Evolutionary conservation across 2,888 invertebrate species (phyloP).

Genomic region (Drosophila kambysellisi): DNA sequence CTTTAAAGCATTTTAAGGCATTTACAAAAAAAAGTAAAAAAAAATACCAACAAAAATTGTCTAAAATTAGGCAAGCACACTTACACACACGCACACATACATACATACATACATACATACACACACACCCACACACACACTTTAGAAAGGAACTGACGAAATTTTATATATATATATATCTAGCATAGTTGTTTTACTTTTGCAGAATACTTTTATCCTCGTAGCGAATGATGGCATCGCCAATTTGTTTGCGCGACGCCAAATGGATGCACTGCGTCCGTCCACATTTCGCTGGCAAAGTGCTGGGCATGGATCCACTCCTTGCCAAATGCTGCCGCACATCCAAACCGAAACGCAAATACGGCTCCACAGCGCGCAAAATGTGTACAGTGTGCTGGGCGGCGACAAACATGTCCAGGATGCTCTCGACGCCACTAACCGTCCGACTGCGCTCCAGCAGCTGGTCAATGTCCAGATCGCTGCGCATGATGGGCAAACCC

Average conservation of each 20-base stretch:
- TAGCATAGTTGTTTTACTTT: constrained; percentile 60
- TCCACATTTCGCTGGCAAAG: constrained; percentile 53
- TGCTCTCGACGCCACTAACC: constrained; percentile 85
- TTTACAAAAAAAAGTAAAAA: constrained; percentile 11
- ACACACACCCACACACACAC: constrained; percentile 24
- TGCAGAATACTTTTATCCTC: constrained; percentile 84
- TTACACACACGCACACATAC: constrained; percentile 13
- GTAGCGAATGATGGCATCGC: constrained; percentile 84
- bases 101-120: constrained; percentile 26
- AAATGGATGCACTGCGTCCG: constrained; percentile 85
- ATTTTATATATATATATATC: constrained; percentile 11
- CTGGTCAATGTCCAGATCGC: constrained; percentile 88
- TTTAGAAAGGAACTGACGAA: constrained; percentile 66
- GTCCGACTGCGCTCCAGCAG: constrained; percentile 83
- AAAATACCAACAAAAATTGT: constrained; percentile 39
- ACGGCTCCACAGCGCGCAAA: constrained; percentile 93
- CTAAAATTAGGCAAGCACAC: constrained; percentile 29
- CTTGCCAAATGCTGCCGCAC: constrained; percentile 79
- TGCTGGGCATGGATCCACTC: constrained; percentile 60
- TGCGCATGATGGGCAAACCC: constrained; percentile 87
- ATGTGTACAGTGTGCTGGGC: constrained; percentile 88
- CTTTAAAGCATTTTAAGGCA: constrained; percentile 63
- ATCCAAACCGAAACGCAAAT: constrained; percentile 87
- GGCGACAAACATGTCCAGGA: constrained; percentile 90
- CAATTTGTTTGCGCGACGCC: constrained; percentile 86